phyloP scores from a whole-genome alignment of 2,888 invertebrate species.

The Netelia fuscicornis region DNA sequence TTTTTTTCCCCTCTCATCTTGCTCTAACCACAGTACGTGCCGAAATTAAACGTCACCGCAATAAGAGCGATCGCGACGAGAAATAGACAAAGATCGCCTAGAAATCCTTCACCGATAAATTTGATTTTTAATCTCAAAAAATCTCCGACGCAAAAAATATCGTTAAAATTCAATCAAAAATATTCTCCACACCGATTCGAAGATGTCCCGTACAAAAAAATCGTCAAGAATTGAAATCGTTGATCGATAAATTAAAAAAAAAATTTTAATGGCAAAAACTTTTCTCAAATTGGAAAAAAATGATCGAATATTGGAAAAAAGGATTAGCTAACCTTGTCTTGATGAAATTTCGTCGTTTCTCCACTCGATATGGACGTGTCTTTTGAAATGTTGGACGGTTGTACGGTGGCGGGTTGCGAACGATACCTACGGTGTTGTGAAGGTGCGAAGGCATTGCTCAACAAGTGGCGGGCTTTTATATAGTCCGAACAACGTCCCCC shows the following conservation, averaged over 20 bases:
- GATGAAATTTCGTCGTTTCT: slow-evolving; percentile 9
- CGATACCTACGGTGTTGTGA: slow-evolving; percentile 78
- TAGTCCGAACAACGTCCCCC: slow-evolving; percentile 72
- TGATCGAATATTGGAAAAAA: slow-evolving; percentile 8
- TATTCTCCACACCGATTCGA: no score
- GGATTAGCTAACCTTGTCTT: slow-evolving; percentile 16
- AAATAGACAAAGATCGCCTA: background rate
- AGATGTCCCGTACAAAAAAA: background rate
- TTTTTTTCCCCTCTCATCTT: background rate
- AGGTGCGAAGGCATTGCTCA: slow-evolving; percentile 82
- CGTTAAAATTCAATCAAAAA: no score
- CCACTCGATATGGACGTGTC: slow-evolving; percentile 58
- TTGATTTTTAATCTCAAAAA: no score
- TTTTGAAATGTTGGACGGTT: slow-evolving; percentile 65
- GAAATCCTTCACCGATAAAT: background rate
- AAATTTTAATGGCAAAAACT: background rate
- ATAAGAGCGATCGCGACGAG: background rate
- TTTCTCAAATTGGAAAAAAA: background rate
- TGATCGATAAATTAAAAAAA: background rate
- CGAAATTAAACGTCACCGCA: background rate
- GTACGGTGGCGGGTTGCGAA: slow-evolving; percentile 64
- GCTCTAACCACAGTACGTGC: background rate
- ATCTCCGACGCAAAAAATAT: no score
- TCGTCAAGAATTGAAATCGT: background rate
- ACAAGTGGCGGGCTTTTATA: slow-evolving; percentile 84